Evolutionary conservation across 2,797 vertebrate genomes (phyloP).

Genomic region (Catostomus latipinnis): DNA sequence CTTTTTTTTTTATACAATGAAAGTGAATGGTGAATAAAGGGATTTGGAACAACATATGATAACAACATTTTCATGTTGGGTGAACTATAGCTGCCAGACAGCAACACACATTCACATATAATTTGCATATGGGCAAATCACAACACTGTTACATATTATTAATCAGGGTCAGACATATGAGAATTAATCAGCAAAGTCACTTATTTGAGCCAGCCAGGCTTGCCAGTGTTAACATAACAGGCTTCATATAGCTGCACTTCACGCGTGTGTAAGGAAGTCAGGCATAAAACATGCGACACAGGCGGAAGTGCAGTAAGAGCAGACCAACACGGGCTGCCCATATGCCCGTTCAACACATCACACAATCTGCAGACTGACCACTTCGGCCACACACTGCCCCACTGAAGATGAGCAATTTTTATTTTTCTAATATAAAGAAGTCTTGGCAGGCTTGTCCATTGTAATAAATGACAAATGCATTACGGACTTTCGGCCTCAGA

Average conservation of each 20-base stretch:
- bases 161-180: neutral
- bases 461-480: slow-evolving; percentile 5
- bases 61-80: no score
- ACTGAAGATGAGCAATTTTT: neutral
- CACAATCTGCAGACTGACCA: slow-evolving; percentile 3
- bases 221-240: neutral
- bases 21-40: no score
- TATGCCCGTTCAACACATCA: slow-evolving; percentile 37
- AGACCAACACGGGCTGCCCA: slow-evolving; percentile 36
- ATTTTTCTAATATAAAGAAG: neutral
- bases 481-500: neutral
- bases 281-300: slow-evolving; percentile 19
- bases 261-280: slow-evolving; percentile 11
- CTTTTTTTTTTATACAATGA: no score
- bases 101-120: no score
- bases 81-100: no score
- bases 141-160: neutral
- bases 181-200: neutral
- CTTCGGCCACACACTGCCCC: neutral
- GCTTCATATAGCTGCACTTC: neutral
- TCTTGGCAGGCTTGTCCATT: neutral
- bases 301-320: slow-evolving; percentile 31
- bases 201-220: neutral
- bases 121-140: neutral
- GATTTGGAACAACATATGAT: neutral